Base-by-base conservation (phyloP, 2,888 invertebrate genomes). In the Lepidonotus clava region DNA sequence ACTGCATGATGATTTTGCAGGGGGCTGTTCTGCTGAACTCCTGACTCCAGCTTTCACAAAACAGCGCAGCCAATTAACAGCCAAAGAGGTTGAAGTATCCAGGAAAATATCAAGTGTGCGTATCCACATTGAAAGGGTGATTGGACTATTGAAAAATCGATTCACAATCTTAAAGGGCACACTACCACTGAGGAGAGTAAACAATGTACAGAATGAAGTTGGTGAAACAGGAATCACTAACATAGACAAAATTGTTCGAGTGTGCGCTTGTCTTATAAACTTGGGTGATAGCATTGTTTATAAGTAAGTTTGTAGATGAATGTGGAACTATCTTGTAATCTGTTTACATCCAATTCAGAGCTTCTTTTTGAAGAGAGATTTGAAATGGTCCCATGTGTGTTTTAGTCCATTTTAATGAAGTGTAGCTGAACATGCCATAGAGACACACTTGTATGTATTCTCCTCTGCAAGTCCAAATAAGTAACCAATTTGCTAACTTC, bases 91-190 rank as follows among this genome's bases (percentile, higher is more conserved):
- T 11, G 89, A 90, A 61, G 86, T n/a, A 24, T 88, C 89, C 6
- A 38, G 88, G 24, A 87, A 88, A 61, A 88, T 89, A 5, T 80
- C 51, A 8, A 67, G 40, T 53, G 88, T 89, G 5, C 51, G 89
- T 41, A 90, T 90, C 18, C 90, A 89, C 71, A 85, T 89, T 36
- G 89, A 89, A 66, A 28, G 89, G 36, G 88, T 89, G 0, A 90
- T 89, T 14, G 88, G 90, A 56, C 61, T 89, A 0, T 53, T 90
- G 32, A 90, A 90, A 53, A 87, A 90, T 34, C 8, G 88, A 46
- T 89, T 84, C 56, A 87, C 83, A 24, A 90, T 90, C 56, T 32
- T 88, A 8, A 51, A 89, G 61, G 89, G 89, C 14, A 51, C 86
- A n/a, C 24, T 90, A 36, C 88, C 88, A 51, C 46, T 89, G 24